These are phyloP conservation scores for Synergus itoensis DNA, from an alignment of 2,888 invertebrate genomes.

Conservation along the genomic window DNA sequence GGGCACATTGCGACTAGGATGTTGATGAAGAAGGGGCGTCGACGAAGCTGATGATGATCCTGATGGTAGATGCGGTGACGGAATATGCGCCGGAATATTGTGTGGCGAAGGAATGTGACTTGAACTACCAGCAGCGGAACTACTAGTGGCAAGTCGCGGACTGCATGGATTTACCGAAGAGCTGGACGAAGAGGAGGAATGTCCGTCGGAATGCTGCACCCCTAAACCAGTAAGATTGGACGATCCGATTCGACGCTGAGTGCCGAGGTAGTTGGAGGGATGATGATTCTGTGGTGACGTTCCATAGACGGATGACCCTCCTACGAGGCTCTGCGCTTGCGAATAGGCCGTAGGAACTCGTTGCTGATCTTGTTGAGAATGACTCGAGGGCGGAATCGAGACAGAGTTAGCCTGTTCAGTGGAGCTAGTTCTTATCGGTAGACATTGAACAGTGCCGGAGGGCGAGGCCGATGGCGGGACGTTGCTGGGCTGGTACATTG, in stretches of 20 bases:
- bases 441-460: conserved; percentile 66
- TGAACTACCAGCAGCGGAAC: conserved; percentile 49
- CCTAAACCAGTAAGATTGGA: conserved; percentile 49
- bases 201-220: conserved; percentile 57
- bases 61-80: conserved; percentile 66
- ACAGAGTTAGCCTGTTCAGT: conserved; percentile 58
- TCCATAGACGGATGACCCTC: conserved; percentile 53
- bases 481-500: conserved; percentile 68
- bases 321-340: conserved; percentile 49
- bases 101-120: conserved; percentile 73
- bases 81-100: conserved; percentile 71
- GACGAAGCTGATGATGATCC: conserved; percentile 40
- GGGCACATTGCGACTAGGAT: conserved; percentile 63
- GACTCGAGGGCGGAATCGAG: conserved; percentile 54
- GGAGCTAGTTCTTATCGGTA: conserved; percentile 62
- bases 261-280: conserved; percentile 55
- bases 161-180: conserved; percentile 64
- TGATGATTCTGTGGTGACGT: conserved; percentile 50
- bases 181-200: conserved; percentile 60
- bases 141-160: conserved; percentile 63
- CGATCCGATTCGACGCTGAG: conserved; percentile 49
- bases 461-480: conserved; percentile 74
- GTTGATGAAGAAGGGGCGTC: conserved; percentile 54
- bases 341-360: conserved; percentile 60
- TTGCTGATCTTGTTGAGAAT: conserved; percentile 61